phyloP scores from a whole-genome alignment of 1,140 invertebrate genomes.

The Probaryconus sp. region DNA sequence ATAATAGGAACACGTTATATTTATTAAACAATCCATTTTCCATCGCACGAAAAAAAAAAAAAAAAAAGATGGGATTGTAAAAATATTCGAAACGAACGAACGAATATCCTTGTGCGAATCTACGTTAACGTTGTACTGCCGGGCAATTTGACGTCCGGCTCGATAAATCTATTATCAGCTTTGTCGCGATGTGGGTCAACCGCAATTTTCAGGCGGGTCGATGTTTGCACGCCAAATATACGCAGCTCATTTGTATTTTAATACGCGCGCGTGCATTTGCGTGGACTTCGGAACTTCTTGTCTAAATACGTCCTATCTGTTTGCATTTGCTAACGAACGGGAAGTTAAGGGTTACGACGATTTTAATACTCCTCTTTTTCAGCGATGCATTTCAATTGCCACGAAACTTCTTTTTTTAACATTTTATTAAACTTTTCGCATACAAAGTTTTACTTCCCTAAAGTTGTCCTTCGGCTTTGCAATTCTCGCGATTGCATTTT shows the following conservation, averaged over 20 bases:
- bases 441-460: too few species aligned
- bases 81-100: not conserved
- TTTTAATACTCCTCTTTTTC: not conserved
- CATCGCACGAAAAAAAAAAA: too few species aligned
- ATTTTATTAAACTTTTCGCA: too few species aligned
- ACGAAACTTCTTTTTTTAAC: too few species aligned
- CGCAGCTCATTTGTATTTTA: conserved; percentile 11
- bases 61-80: conserved; percentile 6
- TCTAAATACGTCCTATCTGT: not conserved
- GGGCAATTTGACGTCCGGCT: conserved; percentile 5
- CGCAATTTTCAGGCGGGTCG: conserved; percentile 20
- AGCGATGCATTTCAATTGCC: too few species aligned
- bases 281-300: conserved; percentile 12
- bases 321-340: not conserved
- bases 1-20: too few species aligned
- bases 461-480: too few species aligned
- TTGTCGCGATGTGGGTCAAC: conserved; percentile 23
- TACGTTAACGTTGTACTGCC: conserved; percentile 7
- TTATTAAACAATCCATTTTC: too few species aligned
- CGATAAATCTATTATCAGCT: conserved; percentile 29
- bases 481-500: too few species aligned
- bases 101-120: conserved; percentile 10
- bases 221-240: conserved; percentile 6
- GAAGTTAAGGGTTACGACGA: not conserved
- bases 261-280: not conserved